A percentile compares a stretch with the other conserved stretches of the same genome.
Conservation (phyloP, 53 echinoderm and acorn worm genomes). For the Paracentrotus lividus region DNA sequence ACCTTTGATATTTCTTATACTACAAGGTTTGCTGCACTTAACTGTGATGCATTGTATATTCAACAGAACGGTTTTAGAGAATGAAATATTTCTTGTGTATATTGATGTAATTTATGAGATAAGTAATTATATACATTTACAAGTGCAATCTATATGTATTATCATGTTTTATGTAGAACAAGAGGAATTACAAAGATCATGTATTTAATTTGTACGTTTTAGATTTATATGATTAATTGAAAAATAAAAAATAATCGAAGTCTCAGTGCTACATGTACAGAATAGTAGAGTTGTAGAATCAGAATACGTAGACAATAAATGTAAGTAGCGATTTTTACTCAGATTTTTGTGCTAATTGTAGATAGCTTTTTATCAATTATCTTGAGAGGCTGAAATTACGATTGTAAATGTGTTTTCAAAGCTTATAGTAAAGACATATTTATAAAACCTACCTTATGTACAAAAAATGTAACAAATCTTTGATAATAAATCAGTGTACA, state of each 20-base stretch:
- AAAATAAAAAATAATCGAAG: conserved; percentile 9
- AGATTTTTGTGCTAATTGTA: neutral
- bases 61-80: neutral
- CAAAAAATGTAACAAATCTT: neutral
- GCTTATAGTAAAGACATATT: neutral
- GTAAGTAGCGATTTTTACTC: conserved; percentile 25
- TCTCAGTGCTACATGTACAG: conserved; percentile 39
- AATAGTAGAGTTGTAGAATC: neutral
- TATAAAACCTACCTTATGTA: neutral
- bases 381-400: neutral
- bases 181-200: neutral
- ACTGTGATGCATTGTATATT: conserved; percentile 30
- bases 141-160: conserved; percentile 46
- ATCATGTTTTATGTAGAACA: neutral
- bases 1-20: conserved; percentile 42
- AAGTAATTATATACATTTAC: conserved; percentile 3
- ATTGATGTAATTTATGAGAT: neutral
- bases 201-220: conserved; percentile 36
- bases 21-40: conserved; percentile 57
- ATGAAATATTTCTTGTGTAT: neutral
- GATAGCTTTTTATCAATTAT: neutral
- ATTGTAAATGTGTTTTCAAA: neutral
- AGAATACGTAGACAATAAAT: neutral
- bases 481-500: no score
- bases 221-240: conserved; percentile 13